Evolutionary conservation across 2,797 vertebrate genomes (phyloP).

Genomic region (Pipistrellus pygmaeus): DNA sequence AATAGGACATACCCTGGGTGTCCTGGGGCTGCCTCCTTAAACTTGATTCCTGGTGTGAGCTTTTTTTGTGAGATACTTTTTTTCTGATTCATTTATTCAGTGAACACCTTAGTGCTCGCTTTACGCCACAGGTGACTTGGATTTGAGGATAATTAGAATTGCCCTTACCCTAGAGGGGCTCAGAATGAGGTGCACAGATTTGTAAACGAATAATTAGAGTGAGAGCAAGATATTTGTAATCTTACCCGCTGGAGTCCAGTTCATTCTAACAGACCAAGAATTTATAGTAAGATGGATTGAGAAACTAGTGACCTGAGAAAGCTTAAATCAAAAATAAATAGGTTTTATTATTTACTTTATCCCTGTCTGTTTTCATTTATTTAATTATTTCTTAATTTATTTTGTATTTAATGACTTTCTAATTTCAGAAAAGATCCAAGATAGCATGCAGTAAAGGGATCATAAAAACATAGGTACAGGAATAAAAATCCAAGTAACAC

Average conservation of each 20-base stretch:
- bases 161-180: not conserved
- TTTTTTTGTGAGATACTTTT: not conserved
- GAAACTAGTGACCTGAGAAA: not conserved
- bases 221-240: not conserved
- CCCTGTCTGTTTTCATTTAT: not conserved
- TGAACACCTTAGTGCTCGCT: not conserved
- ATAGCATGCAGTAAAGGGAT: not conserved
- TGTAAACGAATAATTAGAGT: not conserved
- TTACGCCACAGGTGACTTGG: not conserved
- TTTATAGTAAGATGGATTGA: not conserved
- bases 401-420: not conserved
- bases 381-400: not conserved
- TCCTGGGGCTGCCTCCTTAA: not conserved
- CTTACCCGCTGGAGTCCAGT: not conserved
- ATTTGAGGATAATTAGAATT: slow-evolving; percentile 43
- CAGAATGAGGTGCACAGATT: not conserved
- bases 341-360: not conserved
- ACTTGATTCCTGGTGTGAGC: not conserved
- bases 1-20: not conserved
- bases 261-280: not conserved
- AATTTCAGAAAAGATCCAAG: not conserved
- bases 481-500: slow-evolving; percentile 2
- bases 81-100: slow-evolving; percentile 17
- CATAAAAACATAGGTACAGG: not conserved
- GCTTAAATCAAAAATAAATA: not conserved